Base-by-base conservation (phyloP, 2,113 vertebrate genomes). In the Aix galericulata region DNA sequence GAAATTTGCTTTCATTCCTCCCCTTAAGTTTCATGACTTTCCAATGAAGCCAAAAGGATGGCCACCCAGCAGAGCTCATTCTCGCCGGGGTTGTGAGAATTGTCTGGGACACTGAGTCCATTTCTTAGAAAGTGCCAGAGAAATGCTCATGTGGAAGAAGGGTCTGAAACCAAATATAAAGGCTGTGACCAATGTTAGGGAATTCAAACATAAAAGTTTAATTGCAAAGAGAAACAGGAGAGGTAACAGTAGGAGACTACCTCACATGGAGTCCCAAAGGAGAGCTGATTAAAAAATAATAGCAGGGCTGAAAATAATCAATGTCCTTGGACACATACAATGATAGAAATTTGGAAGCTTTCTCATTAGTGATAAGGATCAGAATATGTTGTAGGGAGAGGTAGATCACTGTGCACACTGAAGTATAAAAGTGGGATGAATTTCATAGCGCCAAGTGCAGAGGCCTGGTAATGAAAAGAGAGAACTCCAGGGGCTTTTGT, bases 201-300 rank as follows among this genome's bases (percentile, higher is more conserved):
- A 94, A 75, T 79, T 78, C 2, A 60, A 64, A 40, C 52, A 75
- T 78, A 29, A 62, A 89, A 79, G n/a, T 91, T 92, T 92, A 86
- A 91, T 94, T 81, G 58, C 67, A 58, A 68, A 80, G 69, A 46
- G 67, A 86, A 95, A 22, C 21, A 67, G 52, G 16, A 68, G 68
- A 68, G 26, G 34, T 64, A 64, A 59, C 22, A 78, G 56, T 44
- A 83, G 56, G 60, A 83, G 52, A 53, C 52, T 86, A n/a, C 80
- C 89, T 91, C 76, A 72, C 32, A 13, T 1, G 6, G 64, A 11
- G 9, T 94, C 82, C 73, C 79, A 66, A 82, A 74, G 90, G 88
- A 94, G 38, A 63, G 52, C 27, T 67, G 55, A 90, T 82, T 59
- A 76, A 94, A 93, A 94, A 93, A 69, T 77, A 94, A 71, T 55